Conservation (phyloP, 2,888 invertebrate genomes). For the Diogma glabrata region DNA sequence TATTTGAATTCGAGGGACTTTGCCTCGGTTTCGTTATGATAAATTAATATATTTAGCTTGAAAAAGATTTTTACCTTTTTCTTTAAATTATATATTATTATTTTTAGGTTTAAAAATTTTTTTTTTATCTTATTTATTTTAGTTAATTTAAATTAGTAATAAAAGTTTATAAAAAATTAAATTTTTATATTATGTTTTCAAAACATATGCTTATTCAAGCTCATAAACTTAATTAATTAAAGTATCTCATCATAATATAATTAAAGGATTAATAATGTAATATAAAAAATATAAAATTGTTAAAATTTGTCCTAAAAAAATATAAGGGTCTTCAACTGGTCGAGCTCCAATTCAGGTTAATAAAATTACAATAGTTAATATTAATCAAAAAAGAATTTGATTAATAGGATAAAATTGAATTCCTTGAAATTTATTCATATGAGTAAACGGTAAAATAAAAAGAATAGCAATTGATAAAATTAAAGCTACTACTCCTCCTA, state of each 20-base stretch:
- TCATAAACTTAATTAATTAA: conserved; percentile 47
- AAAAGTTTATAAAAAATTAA: conserved; percentile 47
- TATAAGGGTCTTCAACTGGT: too few species aligned
- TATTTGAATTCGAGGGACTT: conserved; percentile 53
- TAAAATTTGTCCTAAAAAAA: too few species aligned
- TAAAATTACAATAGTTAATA: conserved; percentile 41
- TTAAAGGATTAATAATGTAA: too few species aligned
- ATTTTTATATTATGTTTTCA: conserved; percentile 56
- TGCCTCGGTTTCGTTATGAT: conserved; percentile 66
- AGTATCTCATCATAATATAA: conserved; percentile 47
- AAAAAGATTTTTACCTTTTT: conserved; percentile 50
- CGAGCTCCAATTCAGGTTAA: conserved; percentile 61
- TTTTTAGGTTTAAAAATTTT: conserved; percentile 43
- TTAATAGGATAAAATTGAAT: conserved; percentile 47
- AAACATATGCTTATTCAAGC: conserved; percentile 55
- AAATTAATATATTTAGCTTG: conserved; percentile 58
- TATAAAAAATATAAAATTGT: too few species aligned
- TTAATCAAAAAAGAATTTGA: conserved; percentile 44
- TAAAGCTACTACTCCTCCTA: conserved; percentile 50
- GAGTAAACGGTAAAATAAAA: conserved; percentile 46
- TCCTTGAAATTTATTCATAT: conserved; percentile 45
- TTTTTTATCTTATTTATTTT: conserved; percentile 27
- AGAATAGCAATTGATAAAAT: conserved; percentile 53
- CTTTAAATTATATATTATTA: conserved; percentile 50
- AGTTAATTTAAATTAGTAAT: conserved; percentile 37